Evolutionary conservation across 1,140 invertebrate species (phyloP).

Genomic region (Anastatus disparis): DNA sequence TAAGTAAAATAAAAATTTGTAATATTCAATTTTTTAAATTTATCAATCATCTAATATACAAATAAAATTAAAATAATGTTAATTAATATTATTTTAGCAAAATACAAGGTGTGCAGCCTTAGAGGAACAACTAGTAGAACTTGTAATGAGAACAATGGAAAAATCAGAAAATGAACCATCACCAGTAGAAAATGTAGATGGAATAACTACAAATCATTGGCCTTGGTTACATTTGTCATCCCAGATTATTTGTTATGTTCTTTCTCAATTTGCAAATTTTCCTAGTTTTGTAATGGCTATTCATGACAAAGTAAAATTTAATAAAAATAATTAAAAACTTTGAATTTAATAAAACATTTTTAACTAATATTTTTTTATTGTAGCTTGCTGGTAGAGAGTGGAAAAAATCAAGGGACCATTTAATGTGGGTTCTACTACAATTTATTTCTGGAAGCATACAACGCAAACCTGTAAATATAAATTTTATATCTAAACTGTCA

Average conservation of each 20-base stretch:
- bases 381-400: constrained; percentile 82
- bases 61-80: constrained; percentile 25
- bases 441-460: constrained; percentile 97
- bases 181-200: constrained; percentile 71
- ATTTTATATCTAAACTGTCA: constrained; percentile 3
- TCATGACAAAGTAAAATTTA: constrained; percentile 78
- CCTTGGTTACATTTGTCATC: constrained; percentile 94
- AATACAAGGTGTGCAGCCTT: constrained; percentile 90
- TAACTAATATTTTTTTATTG: constrained; percentile 12
- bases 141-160: constrained; percentile 93
- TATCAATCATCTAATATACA: constrained; percentile 7
- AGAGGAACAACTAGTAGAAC: constrained; percentile 92
- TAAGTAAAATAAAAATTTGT: constrained; percentile 7
- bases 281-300: constrained; percentile 90
- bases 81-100: constrained; percentile 67
- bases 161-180: constrained; percentile 78
- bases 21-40: not conserved
- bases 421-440: constrained; percentile 98
- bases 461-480: constrained; percentile 81
- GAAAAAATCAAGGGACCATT: constrained; percentile 89
- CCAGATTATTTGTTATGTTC: constrained; percentile 94
- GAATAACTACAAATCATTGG: constrained; percentile 80
- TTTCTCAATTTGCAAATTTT: constrained; percentile 94
- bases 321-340: constrained; percentile 37
- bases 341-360: constrained; percentile 2